These are phyloP conservation scores for Chaenocephalus aceratus DNA, from an alignment of 2,113 vertebrate genomes.

Conservation along the genomic window DNA sequence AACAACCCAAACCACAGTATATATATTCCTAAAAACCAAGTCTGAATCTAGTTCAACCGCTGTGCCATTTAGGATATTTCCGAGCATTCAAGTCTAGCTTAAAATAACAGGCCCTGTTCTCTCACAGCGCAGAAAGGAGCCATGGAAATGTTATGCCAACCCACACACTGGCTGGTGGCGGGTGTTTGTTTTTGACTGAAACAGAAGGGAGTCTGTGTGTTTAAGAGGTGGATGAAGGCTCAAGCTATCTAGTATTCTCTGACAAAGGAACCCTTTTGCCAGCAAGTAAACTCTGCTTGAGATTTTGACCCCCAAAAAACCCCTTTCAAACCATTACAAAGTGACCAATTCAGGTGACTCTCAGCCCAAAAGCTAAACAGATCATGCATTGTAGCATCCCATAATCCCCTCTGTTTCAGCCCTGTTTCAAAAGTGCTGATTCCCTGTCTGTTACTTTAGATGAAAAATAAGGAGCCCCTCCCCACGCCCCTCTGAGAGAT, in stretches of 20 bases:
- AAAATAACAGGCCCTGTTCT: constrained; percentile 48
- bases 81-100: constrained; percentile 2
- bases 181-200: neutral
- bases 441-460: no score
- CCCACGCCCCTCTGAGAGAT: no score
- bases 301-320: neutral
- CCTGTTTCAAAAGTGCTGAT: no score
- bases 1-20: constrained; percentile 27
- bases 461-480: no score
- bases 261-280: constrained; percentile 17
- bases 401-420: no score
- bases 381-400: no score
- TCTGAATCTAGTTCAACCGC: constrained; percentile 43
- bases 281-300: neutral
- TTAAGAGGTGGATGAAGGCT: constrained; percentile 14
- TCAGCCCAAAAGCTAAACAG: neutral
- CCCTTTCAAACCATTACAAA: neutral
- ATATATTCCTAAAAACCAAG: constrained; percentile 38
- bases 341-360: neutral
- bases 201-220: constrained; percentile 32
- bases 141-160: constrained; percentile 32
- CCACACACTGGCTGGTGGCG: constrained; percentile 34
- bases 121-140: constrained; percentile 29
- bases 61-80: constrained; percentile 39
- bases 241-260: constrained; percentile 15